Conservation (phyloP, 2,113 vertebrate species). For the Leuciscus idus region DNA sequence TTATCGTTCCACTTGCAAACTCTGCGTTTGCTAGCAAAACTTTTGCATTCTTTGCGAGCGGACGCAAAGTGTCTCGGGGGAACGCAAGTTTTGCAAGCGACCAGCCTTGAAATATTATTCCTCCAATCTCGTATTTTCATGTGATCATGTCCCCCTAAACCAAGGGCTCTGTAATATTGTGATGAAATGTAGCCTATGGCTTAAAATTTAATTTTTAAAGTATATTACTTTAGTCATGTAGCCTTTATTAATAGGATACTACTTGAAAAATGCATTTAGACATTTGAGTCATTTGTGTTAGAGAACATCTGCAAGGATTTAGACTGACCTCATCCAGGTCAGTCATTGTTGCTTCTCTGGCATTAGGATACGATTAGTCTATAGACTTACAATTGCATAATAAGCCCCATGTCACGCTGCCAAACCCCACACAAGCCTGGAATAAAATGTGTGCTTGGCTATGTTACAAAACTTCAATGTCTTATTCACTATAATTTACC, state of each 20-base stretch:
- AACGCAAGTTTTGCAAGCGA: neutral
- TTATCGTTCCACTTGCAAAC: neutral
- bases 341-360: neutral
- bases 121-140: neutral
- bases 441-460: neutral
- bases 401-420: neutral
- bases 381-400: conserved; percentile 1
- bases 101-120: neutral
- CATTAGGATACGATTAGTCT: neutral
- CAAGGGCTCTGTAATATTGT: neutral
- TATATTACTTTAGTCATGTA: neutral
- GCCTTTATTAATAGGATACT: neutral
- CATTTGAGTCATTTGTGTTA: neutral
- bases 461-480: neutral
- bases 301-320: neutral
- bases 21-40: neutral
- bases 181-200: neutral
- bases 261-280: neutral
- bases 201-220: neutral
- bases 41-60: too few relatives aligned
- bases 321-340: neutral
- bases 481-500: neutral
- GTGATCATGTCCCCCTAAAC: neutral
- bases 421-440: neutral
- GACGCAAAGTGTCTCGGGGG: too few relatives aligned